Percentiles rank a stretch among this genome's conserved stretches.
Evolutionary conservation across 2,888 invertebrate genomes (phyloP).

Genomic region (Lithosia quadra): DNA sequence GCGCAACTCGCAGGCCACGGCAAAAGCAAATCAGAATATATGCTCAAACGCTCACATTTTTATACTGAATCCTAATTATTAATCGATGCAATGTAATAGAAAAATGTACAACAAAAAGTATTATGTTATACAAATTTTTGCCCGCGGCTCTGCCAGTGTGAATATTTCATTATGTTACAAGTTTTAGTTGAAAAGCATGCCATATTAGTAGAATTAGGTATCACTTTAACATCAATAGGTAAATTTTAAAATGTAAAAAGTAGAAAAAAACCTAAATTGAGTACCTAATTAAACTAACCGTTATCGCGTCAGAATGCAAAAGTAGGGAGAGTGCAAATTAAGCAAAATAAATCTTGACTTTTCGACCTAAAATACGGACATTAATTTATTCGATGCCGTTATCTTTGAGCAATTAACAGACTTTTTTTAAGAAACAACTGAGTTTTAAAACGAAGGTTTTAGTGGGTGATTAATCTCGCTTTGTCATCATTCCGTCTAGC

Average conservation of each 20-base stretch:
- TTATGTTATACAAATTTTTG: too few species aligned
- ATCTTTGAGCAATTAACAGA: constrained; percentile 53
- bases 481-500: constrained; percentile 42
- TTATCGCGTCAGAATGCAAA: constrained; percentile 32
- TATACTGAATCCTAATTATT: too few species aligned
- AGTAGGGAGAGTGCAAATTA: constrained; percentile 50
- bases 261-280: constrained; percentile 18
- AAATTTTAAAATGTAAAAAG: not conserved
- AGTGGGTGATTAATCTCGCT: constrained; percentile 43
- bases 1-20: too few species aligned
- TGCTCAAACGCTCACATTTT: too few species aligned
- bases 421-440: constrained; percentile 32
- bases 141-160: too few species aligned
- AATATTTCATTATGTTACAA: not conserved
- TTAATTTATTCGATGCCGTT: constrained; percentile 55
- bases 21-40: too few species aligned
- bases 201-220: not conserved
- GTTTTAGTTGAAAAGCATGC: not conserved
- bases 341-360: constrained; percentile 50
- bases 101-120: too few species aligned
- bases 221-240: too few species aligned
- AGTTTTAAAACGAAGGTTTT: constrained; percentile 20
- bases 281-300: constrained; percentile 29
- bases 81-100: too few species aligned
- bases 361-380: constrained; percentile 44